Percentiles rank a stretch among this genome's conserved stretches.
Evolutionary conservation across 1,140 invertebrate species (phyloP).

Genomic region (Lysiphlebus fabarum): DNA sequence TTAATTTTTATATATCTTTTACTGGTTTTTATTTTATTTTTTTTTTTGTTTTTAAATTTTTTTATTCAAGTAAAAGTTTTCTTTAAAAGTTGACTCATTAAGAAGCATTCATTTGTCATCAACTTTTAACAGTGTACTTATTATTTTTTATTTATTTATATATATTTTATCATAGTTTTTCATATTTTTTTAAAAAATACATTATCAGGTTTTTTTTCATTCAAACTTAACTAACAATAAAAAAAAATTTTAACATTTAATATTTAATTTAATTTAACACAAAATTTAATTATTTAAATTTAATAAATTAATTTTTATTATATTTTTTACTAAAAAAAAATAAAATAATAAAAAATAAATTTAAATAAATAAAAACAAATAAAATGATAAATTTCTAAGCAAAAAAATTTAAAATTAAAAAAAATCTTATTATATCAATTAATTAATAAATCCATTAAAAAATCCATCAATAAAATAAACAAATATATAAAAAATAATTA

Average conservation of each 20-base stretch:
- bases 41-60: neutral
- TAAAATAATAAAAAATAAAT: no score
- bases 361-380: no score
- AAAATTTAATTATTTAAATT: no score
- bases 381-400: no score
- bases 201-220: neutral
- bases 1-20: neutral
- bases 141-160: neutral
- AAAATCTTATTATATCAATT: no score
- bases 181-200: neutral
- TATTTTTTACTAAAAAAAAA: no score
- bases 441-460: neutral
- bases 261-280: no score
- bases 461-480: neutral
- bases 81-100: constrained; percentile 9
- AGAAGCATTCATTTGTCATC: constrained; percentile 7
- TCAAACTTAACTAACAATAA: no score
- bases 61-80: neutral
- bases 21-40: neutral
- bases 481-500: no score
- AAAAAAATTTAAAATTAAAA: no score
- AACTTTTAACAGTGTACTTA: neutral
- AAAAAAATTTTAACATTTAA: no score
- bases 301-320: no score
- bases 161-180: neutral